A percentile compares a stretch with the other conserved stretches of the same genome.
Evolutionary conservation across 1,140 invertebrate species (phyloP).

Genomic region (Babylonia areolata): DNA sequence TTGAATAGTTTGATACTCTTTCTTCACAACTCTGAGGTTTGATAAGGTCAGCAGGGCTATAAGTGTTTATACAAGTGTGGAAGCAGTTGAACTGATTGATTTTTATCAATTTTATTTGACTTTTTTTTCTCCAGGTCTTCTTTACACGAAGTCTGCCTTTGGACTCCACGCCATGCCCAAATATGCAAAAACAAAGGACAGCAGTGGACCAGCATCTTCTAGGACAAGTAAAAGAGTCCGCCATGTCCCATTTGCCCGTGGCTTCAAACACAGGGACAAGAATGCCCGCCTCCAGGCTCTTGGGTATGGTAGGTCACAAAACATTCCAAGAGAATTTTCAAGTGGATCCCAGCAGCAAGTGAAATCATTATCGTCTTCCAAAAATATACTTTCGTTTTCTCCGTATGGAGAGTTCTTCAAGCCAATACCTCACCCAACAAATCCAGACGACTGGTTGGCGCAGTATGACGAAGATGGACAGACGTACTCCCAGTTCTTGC

Average conservation of each 20-base stretch:
- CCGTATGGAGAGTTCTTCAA: conserved; percentile 51
- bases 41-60: no score
- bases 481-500: conserved; percentile 58
- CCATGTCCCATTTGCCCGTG: conserved; percentile 54
- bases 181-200: conserved; percentile 29
- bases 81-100: no score
- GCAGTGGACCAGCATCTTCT: background rate
- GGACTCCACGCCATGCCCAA: conserved; percentile 17
- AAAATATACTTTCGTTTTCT: background rate
- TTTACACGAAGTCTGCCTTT: no score
- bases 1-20: no score
- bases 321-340: conserved; percentile 45
- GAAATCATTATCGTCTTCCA: background rate
- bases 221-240: conserved; percentile 35
- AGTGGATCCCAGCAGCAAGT: background rate
- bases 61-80: no score
- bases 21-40: no score
- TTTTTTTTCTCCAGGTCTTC: no score
- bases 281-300: conserved; percentile 46
- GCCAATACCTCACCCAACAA: conserved; percentile 58
- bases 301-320: conserved; percentile 39
- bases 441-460: conserved; percentile 69
- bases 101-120: no score
- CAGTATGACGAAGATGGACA: conserved; percentile 70
- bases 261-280: conserved; percentile 52